Evolutionary conservation across 2,797 vertebrate species (phyloP).

Genomic region (Knipowitschia caucasica): DNA sequence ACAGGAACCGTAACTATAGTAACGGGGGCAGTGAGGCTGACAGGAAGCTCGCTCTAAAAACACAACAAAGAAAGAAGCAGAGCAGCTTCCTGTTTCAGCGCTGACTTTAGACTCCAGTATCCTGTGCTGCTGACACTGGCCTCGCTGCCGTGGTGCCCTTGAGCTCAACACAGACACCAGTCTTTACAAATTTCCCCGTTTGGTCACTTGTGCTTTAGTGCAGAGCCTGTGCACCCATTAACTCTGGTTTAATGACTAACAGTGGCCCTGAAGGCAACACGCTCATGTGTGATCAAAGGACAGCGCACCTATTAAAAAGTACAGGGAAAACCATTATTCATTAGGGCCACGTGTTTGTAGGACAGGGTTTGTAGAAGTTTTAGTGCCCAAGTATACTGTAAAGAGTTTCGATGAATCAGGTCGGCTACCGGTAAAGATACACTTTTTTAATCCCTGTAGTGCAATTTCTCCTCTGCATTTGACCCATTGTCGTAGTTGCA

Average conservation of each 20-base stretch:
- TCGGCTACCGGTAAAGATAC: too few relatives aligned
- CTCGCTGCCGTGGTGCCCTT: constrained; percentile 50
- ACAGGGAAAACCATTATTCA: constrained; percentile 51
- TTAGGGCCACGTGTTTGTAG: constrained; percentile 22
- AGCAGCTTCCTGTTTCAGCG: constrained; percentile 77
- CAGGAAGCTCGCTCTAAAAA: constrained; percentile 76
- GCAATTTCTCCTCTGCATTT: too few relatives aligned
- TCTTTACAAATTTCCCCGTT: background rate
- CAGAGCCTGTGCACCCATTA: constrained; percentile 46
- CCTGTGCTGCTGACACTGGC: constrained; percentile 43
- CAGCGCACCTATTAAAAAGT: constrained; percentile 34
- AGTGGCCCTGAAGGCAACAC: constrained; percentile 41
- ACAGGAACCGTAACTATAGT: constrained; percentile 53
- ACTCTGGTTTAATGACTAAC: constrained; percentile 57
- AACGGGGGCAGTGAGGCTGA: constrained; percentile 43
- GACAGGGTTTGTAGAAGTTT: too few relatives aligned
- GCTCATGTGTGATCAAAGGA: constrained; percentile 30
- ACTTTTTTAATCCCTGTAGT: too few relatives aligned
- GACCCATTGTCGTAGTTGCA: too few relatives aligned
- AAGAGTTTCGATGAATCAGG: too few relatives aligned
- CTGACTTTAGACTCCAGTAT: constrained; percentile 73
- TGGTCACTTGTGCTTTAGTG: background rate
- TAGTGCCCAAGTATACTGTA: too few relatives aligned
- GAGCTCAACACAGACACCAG: constrained; percentile 24
- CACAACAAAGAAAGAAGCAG: constrained; percentile 70